Evolutionary conservation across 2,113 vertebrate genomes (phyloP), one percentile per base, ranked within the genome.

Genomic region (Ploceus nigricollis): DNA sequence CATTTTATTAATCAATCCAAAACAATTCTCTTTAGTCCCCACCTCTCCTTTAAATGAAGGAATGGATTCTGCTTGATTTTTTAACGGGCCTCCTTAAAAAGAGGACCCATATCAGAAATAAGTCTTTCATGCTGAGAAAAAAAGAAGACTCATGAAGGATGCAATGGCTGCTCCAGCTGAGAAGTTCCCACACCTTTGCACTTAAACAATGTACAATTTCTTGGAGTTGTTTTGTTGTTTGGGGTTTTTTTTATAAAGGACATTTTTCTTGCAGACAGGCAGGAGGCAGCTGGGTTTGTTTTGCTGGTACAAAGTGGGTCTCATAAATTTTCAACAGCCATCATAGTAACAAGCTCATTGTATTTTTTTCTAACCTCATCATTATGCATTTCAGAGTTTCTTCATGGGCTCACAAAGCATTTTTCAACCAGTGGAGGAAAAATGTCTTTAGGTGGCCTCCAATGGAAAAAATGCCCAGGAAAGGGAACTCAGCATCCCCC

Each of bases 261-360:
- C 18, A 66, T 95, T 93, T 92, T 90, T 86, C 85, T 94, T 90
- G 22, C 50, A 65, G 63, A 48, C 47, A 88, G 79, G 45, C 82
- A 92, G 82, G 78, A 95, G 28, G 79, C 82, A 92, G 85, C 58
- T 53, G 63, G 50, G 82, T 88, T 96, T 93, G 68, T 95, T 95
- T 90, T 73, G 45, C 71, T 76, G 54, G 70, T 58, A 94, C 58
- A 48, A 93, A 94, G 75, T 35, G 44, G 70, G 50, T 76, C 71
- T 81, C 94, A 82, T 90, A 93, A 88, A 92, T 94, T 96, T 94
- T 88, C 77, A 88, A 45, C 58, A 89, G 68, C 86, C 66, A 92
- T 73, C 79, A n/a, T 22, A 8, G 25, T 40, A 94, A 93, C 58
- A 88, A 63, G 71, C 75, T 83, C 40, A 27, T 92, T 95, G 77